Base-by-base conservation (phyloP, 2,797 vertebrate species). In the Manis javanica region DNA sequence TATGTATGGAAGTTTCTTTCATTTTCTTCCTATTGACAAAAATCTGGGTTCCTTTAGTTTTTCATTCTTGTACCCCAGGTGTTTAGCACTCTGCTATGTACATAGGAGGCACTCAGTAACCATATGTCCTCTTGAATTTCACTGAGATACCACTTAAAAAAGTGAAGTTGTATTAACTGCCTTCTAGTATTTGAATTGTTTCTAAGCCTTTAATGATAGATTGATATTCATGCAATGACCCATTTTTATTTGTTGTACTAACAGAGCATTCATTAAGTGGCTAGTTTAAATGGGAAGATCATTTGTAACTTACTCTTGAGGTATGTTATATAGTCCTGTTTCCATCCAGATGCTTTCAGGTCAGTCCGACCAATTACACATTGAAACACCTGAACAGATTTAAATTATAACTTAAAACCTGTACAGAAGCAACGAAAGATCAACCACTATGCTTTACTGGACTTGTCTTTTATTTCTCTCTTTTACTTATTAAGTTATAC, bases 1-100 rank as follows among this genome's bases (percentile, higher is more conserved):
- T 90, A 37, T 53, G 21, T 75, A 3, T 34, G 63, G n/a, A 89
- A n/a, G 63, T 87, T 66, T 90, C 39, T 89, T 94, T 55, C 91
- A 53, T 71, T 49, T 81, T 87, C 57, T 87, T 95, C 7, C 39
- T 71, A 31, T 79, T 81, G 66, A 14, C 69, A 90, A 86, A 90
- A 87, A 49, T 84, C 29, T 7, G 31, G 15, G 13, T 64, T 53
- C 34, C 64, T 79, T 79, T n/a, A 31, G 37, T 90, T 57, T 85
- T 66, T 74, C 26, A 31, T 46, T 79, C 55, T 39, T 49, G 15
- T n/a, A 46, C 53, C 37, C 37, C n/a, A 57, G 9, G 46, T 79
- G 26, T 49, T 78, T 78, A 71, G 49, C 37, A 21, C 39, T 79
- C 46, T 46, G 23, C 31, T 85, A 39, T 39, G 19, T 37, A 51